A percentile compares a stretch with the other conserved stretches of the same genome.
These are phyloP conservation scores for Melanotaenia pygmaea DNA, from an alignment of 2,797 vertebrate genomes.

Conservation along the genomic window DNA sequence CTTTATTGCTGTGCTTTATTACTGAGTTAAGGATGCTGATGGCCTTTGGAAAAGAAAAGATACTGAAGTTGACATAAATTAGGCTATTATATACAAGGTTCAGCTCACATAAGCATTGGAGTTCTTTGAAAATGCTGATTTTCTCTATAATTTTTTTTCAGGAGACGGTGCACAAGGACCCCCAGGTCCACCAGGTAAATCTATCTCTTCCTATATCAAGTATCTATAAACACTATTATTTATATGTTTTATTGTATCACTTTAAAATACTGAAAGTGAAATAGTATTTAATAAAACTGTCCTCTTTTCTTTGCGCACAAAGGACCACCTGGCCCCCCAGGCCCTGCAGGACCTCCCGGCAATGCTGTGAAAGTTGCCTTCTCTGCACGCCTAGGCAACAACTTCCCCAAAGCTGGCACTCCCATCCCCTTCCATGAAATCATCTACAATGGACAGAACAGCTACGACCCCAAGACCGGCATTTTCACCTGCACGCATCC, in stretches of 20 bases:
- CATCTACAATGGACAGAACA: constrained; percentile 70
- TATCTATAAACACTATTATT: background rate
- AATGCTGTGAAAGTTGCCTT: constrained; percentile 32
- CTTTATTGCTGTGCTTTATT: no score
- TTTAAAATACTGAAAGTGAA: background rate
- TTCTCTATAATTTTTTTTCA: background rate
- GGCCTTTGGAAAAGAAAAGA: no score
- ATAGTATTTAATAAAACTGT: background rate
- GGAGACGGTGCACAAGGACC: background rate
- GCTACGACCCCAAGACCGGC: constrained; percentile 54
- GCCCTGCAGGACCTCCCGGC: constrained; percentile 2
- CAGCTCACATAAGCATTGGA: background rate
- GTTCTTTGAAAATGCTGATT: background rate
- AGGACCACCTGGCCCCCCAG: constrained; percentile 34
- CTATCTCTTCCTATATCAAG: background rate
- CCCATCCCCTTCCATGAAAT: constrained; percentile 56
- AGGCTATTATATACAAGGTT: background rate
- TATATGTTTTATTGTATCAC: background rate
- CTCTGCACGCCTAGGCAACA: constrained; percentile 45
- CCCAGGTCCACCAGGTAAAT: constrained; percentile 35
- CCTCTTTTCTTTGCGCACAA: constrained; percentile 11
- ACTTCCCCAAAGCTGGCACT: background rate
- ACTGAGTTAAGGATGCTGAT: no score
- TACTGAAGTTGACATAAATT: background rate
- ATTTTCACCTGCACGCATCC: constrained; percentile 58